Conservation (phyloP, 1,140 invertebrate genomes). For the Teleogryllus occipitalis region DNA sequence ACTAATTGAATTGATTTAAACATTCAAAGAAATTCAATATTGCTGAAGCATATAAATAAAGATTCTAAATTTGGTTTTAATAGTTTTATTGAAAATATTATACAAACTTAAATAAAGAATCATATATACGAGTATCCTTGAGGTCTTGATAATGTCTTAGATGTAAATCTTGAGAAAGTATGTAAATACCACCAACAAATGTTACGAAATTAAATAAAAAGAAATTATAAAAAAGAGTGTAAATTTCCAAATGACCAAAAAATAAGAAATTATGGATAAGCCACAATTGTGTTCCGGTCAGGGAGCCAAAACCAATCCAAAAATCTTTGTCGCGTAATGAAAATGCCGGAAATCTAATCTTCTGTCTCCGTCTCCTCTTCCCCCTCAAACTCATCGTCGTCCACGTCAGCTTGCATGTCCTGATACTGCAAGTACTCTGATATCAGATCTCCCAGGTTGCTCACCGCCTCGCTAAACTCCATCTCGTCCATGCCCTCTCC, state of each 20-base stretch:
- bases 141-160: neutral
- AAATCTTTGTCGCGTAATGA: neutral
- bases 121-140: neutral
- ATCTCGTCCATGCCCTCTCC: neutral
- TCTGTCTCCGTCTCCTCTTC: neutral
- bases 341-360: neutral
- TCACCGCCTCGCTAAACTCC: neutral
- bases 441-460: neutral
- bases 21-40: too few species aligned
- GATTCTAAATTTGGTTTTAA: neutral
- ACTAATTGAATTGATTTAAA: too few species aligned
- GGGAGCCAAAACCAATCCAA: neutral
- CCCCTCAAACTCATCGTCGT: neutral
- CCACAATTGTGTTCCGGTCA: neutral
- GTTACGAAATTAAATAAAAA: neutral
- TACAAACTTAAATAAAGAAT: neutral
- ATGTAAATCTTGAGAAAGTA: neutral
- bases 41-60: neutral
- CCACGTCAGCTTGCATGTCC: conserved; percentile 20
- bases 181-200: neutral
- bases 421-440: neutral
- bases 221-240: neutral
- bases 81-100: neutral
- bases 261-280: neutral
- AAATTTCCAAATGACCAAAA: neutral